These are phyloP conservation scores for Platanista minor DNA, from an alignment of 2,113 vertebrate genomes.

Conservation along the genomic window DNA sequence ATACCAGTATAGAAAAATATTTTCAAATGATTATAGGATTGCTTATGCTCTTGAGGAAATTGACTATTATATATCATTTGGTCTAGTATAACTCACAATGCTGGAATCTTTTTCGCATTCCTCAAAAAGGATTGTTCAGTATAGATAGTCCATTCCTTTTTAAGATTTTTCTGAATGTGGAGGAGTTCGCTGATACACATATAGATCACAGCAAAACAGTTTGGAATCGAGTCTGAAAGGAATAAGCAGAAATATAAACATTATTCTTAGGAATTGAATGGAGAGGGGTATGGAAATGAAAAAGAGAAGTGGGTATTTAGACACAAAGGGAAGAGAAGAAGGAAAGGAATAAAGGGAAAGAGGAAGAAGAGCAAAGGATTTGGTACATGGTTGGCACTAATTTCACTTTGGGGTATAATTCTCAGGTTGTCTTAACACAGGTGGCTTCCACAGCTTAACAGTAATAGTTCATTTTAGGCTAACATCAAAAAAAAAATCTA, in stretches of 20 bases:
- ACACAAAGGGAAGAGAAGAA: background rate
- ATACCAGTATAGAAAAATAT: background rate
- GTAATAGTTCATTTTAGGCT: background rate
- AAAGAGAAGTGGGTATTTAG: background rate
- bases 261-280: background rate
- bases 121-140: background rate
- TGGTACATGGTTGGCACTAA: too few species aligned
- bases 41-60: background rate
- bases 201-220: background rate
- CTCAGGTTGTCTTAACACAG: accelerated
- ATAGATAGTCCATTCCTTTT: background rate
- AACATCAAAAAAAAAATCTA: background rate
- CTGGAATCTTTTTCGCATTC: background rate
- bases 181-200: background rate
- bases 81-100: background rate
- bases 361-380: background rate
- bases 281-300: background rate
- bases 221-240: background rate
- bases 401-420: background rate
- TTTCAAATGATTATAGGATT: background rate
- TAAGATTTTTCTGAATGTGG: background rate
- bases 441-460: background rate
- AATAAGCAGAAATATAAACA: background rate
- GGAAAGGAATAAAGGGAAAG: background rate
- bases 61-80: background rate